Conservation (phyloP, 2,113 vertebrate genomes). For the Galeopterus variegatus region DNA sequence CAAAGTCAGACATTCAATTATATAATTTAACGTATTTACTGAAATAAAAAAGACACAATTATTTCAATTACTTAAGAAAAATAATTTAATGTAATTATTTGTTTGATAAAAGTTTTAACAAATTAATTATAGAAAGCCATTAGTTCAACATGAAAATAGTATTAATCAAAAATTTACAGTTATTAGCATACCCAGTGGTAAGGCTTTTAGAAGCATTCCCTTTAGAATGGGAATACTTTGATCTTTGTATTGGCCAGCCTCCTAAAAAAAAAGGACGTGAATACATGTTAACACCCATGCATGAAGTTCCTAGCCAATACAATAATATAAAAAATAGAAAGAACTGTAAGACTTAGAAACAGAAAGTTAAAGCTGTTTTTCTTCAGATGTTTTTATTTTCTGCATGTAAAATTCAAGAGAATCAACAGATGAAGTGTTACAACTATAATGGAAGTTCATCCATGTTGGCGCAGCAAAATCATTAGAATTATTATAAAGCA, state of each 20-base stretch:
- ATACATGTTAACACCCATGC: neutral
- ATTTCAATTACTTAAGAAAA: neutral
- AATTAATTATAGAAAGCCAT: neutral
- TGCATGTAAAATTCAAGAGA: constrained; percentile 21
- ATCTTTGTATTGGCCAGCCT: too few relatives aligned
- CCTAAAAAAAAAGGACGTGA: neutral
- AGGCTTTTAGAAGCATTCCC: neutral
- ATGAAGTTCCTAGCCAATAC: neutral
- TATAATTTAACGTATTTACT: neutral
- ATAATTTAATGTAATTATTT: neutral
- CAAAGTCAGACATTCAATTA: constrained; percentile 8
- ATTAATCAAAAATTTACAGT: neutral
- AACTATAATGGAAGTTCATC: neutral
- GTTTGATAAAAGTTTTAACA: neutral
- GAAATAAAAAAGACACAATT: neutral
- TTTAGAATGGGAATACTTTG: neutral
- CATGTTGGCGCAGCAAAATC: neutral
- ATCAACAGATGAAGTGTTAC: neutral
- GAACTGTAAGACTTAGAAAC: neutral
- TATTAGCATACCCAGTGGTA: neutral
- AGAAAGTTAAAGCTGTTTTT: neutral
- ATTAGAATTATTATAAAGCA: neutral
- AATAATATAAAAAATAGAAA: neutral
- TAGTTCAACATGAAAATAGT: neutral
- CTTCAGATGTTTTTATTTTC: neutral